These are phyloP conservation scores for Tolypeutes matacus DNA, from an alignment of 2,797 vertebrate genomes.

Conservation along the genomic window DNA sequence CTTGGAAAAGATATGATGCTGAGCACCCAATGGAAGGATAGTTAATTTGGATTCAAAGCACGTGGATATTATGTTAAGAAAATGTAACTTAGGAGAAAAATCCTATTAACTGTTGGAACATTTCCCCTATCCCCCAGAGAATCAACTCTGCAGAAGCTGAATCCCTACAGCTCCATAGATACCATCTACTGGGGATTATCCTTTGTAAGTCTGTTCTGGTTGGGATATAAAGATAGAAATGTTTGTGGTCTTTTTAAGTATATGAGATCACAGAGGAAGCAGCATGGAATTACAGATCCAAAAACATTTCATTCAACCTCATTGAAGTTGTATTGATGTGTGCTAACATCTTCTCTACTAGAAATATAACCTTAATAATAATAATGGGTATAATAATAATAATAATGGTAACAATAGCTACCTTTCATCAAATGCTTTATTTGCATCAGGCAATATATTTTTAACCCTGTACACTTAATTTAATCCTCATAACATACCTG, in stretches of 20 bases:
- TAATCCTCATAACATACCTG: background rate
- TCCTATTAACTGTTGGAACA: constrained; percentile 68
- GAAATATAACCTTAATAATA: background rate
- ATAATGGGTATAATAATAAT: background rate
- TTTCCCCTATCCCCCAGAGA: constrained; percentile 50
- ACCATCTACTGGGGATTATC: constrained; percentile 66
- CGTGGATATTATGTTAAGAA: constrained; percentile 66
- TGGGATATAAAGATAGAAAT: constrained; percentile 71
- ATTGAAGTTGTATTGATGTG: constrained; percentile 18
- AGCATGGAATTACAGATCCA: constrained; percentile 50
- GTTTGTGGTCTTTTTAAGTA: constrained; percentile 72
- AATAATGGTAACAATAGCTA: background rate
- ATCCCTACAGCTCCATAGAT: constrained; percentile 63
- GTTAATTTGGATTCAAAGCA: constrained; percentile 72
- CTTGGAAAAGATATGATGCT: constrained; percentile 58
- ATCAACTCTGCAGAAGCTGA: constrained; percentile 22
- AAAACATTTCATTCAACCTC: constrained; percentile 45
- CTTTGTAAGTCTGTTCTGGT: constrained; percentile 67
- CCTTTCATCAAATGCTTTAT: background rate
- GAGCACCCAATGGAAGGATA: constrained; percentile 51
- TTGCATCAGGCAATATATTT: background rate
- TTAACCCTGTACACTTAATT: background rate
- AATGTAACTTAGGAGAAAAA: constrained; percentile 71
- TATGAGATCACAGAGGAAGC: constrained; percentile 66
- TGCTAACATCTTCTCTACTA: constrained; percentile 14